Base-by-base conservation (phyloP, 2,797 vertebrate genomes). In the Neosilurus mollespiculum region DNA sequence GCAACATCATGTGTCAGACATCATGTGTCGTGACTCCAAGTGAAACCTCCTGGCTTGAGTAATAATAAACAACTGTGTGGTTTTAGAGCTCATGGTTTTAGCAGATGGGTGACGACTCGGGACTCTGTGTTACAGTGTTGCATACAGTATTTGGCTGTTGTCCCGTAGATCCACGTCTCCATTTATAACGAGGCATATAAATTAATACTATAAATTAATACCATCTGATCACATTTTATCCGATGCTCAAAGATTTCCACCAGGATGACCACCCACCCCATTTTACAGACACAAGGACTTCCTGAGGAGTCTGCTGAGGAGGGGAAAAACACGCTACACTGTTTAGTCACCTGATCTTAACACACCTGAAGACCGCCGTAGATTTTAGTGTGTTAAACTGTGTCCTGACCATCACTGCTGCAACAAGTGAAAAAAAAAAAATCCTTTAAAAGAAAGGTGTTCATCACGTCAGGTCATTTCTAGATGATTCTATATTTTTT, bases 1-100 rank as follows among this genome's bases (percentile, higher is more conserved):
- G 53, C 56, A 75, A 56, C 53, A 30, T n/a, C n/a, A 18, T 54
- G 71, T 73, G 53, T 72, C 14, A 14, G 22, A 18, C 2, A 26
- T 49, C 70, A 16, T 56, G 72, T 75, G 53, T 73, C 14, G 24
- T 26, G 51, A 9, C 71, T 73, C n/a, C 1, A n/a, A 75, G 71
- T 56, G 24, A 75, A 75, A 75, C 24, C 53, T 54, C 24, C 71
- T 56, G 71, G 71, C 71, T 75, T 20, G 72, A 56, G 53, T 56
- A 20, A 75, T 75, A 34, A 73, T 54, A 73, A 54, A 73, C 53
- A 58, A 26, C 6, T 16, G 30, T 56, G 24, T 30, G 72, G 14
- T 30, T 73, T 26, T 16, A 30, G 49, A 75, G 72, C 56, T 30
- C 16, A 58, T 58, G 53, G 53, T 30, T 75, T 75, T 75, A 75